phyloP scores from a whole-genome alignment of 2,797 vertebrate species.

The Cossypha dichroa region DNA sequence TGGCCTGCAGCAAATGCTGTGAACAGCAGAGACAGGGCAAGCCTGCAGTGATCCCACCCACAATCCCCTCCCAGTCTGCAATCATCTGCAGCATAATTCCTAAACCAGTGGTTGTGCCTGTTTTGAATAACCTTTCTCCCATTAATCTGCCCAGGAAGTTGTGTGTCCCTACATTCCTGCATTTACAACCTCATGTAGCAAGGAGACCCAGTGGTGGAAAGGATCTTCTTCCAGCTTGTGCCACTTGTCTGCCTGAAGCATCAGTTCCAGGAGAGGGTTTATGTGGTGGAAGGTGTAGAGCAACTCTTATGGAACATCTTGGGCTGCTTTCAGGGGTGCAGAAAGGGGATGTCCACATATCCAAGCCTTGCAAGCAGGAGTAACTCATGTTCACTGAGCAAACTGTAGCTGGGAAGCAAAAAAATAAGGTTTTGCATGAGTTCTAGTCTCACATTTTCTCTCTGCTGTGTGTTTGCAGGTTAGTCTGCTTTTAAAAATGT shows the following conservation, averaged over 20 bases:
- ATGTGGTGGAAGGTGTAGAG: rapidly evolving
- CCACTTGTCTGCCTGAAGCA: background rate
- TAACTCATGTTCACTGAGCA: background rate
- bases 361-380: background rate
- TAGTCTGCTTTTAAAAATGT: background rate
- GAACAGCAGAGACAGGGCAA: background rate
- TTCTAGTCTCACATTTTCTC: background rate
- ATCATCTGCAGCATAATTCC: background rate
- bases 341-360: background rate
- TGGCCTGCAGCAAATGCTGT: background rate
- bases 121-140: background rate
- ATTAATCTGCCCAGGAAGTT: background rate
- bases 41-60: background rate
- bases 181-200: background rate
- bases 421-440: background rate
- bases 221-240: background rate
- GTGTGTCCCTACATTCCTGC: background rate
- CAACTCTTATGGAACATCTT: background rate
- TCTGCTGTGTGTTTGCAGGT: background rate
- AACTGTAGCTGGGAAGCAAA: background rate
- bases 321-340: background rate
- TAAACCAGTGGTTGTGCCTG: background rate
- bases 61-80: background rate
- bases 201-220: background rate
- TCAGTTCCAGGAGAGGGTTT: background rate